Base-by-base conservation (phyloP, 2,888 invertebrate species). In the Teinopalpus imperialis region DNA sequence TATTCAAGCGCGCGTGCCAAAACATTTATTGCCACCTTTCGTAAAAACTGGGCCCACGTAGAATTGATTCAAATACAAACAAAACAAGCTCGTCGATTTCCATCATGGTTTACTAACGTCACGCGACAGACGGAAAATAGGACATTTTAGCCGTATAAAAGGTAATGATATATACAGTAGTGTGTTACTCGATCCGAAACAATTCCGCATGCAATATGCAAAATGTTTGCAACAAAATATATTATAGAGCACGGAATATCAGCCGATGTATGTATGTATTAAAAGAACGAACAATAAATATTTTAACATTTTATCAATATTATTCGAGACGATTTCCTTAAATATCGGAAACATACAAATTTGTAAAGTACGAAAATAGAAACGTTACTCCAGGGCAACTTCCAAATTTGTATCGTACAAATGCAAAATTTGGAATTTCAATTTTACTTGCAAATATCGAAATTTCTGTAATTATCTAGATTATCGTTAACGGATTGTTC, bases 181-280 rank as follows among this genome's bases (percentile, higher is more conserved):
- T 12, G 20, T 13, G 29, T 4, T 7, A 12, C 10, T 29, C 14
- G 1, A 12, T 3, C 16, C 16, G 20, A 29, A 18, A 34, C 39
- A 21, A 21, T 29, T 39, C 40, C 34, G 45, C 45, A 45, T 45
- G 40, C 29, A 20, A 40, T 39, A 45, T 45, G 45, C 45, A 32
- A 45, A 45, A 40, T 40, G 34, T 27, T 29, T 14, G 34, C 40
- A 10, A 16, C 21, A 34, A 21, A 9, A 6, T 31, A 20, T 9
- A 27, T 34, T 14, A 10, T 5, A 27, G 3, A 27, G 13, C 34
- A 40, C 45, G 39, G 21, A 40, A 45, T 32, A 29, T 20, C 20
- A 34, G 20, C 12, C 39, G 45, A 31, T 37, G 37, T 44, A 44
- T 37, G 37, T 44, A 44, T 45, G 39, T 45, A 45, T 40, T 39